A percentile compares a stretch with the other conserved stretches of the same genome.
Evolutionary conservation across 2,888 invertebrate species (phyloP).

Genomic region (Apodemia hepburni): DNA sequence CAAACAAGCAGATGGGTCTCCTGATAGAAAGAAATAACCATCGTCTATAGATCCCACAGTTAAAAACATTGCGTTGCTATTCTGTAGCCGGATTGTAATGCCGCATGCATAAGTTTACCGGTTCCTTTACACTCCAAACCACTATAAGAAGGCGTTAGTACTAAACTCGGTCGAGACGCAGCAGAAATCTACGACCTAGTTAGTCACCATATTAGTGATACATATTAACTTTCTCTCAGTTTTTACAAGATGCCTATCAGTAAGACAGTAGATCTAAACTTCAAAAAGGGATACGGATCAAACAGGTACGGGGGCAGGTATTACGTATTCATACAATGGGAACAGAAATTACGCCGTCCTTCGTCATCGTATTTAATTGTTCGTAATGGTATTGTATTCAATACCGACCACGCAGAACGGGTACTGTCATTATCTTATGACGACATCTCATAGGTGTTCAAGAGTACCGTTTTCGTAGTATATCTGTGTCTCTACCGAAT

Average conservation of each 20-base stretch:
- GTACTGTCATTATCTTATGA: slow-evolving; percentile 4
- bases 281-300: too few relatives aligned
- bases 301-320: not conserved
- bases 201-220: too few relatives aligned
- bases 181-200: too few relatives aligned
- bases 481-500: not conserved
- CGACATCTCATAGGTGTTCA: not conserved
- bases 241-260: too few relatives aligned
- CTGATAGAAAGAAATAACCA: too few relatives aligned
- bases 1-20: too few relatives aligned
- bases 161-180: too few relatives aligned
- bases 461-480: not conserved
- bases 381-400: slow-evolving; percentile 11
- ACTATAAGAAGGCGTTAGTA: too few relatives aligned
- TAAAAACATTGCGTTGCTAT: not conserved
- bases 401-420: slow-evolving; percentile 8
- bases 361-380: slow-evolving; percentile 7
- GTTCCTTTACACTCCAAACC: too few relatives aligned
- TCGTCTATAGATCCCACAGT: too few relatives aligned
- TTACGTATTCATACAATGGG: slow-evolving; percentile 2
- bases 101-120: not conserved
- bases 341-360: not conserved
- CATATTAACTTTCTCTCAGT: too few relatives aligned
- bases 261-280: too few relatives aligned
- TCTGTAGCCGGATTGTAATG: not conserved